Conservation (phyloP, 2,113 vertebrate species). For the Tenrec ecaudatus region DNA sequence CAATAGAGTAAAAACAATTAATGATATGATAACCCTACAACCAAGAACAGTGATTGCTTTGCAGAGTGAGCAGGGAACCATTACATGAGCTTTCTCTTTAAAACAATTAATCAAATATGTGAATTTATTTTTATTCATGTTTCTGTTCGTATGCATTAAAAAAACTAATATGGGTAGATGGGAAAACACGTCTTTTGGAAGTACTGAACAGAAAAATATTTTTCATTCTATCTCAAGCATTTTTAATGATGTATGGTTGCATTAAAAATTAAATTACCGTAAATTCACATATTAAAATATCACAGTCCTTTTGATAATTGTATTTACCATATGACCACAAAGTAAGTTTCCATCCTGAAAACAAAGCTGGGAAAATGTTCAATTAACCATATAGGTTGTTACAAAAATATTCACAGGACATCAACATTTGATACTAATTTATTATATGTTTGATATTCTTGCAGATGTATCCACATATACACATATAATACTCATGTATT, state of each 20-base stretch:
- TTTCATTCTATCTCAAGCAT: neutral
- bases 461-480: neutral
- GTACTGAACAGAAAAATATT: neutral
- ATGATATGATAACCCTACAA: neutral
- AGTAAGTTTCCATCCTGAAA: neutral
- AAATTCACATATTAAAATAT: neutral
- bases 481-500: neutral
- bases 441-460: conserved; percentile 34
- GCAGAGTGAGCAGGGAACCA: neutral
- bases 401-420: conserved; percentile 9
- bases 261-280: neutral
- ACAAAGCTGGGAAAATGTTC: no score
- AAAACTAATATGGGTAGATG: neutral
- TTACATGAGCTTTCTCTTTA: neutral
- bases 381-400: neutral
- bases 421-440: neutral
- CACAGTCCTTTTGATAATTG: neutral
- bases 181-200: neutral
- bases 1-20: no score
- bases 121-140: neutral
- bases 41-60: neutral
- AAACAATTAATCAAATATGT: conserved; percentile 3
- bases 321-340: neutral
- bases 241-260: neutral
- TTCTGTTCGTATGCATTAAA: neutral